These are phyloP conservation scores for Callorhinus ursinus DNA, from an alignment of 2,113 vertebrate species.

Conservation along the genomic window DNA sequence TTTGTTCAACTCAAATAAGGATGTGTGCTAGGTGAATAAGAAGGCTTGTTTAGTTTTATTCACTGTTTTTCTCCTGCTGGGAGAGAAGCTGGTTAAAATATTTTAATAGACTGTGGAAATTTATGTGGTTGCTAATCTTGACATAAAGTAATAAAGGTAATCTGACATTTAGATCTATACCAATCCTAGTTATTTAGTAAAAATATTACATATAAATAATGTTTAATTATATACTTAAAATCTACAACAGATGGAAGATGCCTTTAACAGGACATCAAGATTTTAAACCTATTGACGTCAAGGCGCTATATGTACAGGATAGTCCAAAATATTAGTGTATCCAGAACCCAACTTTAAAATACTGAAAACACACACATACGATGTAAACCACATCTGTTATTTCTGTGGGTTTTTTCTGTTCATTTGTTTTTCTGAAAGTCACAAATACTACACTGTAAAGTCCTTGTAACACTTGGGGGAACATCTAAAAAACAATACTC, in stretches of 20 bases:
- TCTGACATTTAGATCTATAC: constrained; percentile 48
- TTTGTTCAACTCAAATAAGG: constrained; percentile 56
- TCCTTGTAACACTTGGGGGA: neutral
- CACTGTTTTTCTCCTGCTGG: constrained; percentile 54
- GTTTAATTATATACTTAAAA: constrained; percentile 37
- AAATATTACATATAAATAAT: neutral
- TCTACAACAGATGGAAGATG: neutral
- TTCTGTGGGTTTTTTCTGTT: neutral
- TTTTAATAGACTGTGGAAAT: constrained; percentile 48
- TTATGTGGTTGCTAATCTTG: constrained; percentile 22
- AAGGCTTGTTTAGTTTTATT: constrained; percentile 53
- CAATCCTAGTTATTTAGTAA: constrained; percentile 4
- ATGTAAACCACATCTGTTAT: neutral
- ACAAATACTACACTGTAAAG: neutral
- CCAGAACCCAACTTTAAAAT: neutral
- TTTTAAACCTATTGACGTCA: neutral
- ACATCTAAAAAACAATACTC: constrained; percentile 8
- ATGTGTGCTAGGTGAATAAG: constrained; percentile 23
- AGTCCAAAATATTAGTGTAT: neutral
- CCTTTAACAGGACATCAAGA: constrained; percentile 6
- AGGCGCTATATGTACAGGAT: neutral
- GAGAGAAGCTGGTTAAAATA: constrained; percentile 58
- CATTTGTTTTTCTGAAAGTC: neutral
- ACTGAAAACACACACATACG: neutral
- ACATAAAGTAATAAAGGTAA: constrained; percentile 61